phyloP scores from a whole-genome alignment of 2,888 invertebrate species.

The Rhopalosiphum nymphaeae region DNA sequence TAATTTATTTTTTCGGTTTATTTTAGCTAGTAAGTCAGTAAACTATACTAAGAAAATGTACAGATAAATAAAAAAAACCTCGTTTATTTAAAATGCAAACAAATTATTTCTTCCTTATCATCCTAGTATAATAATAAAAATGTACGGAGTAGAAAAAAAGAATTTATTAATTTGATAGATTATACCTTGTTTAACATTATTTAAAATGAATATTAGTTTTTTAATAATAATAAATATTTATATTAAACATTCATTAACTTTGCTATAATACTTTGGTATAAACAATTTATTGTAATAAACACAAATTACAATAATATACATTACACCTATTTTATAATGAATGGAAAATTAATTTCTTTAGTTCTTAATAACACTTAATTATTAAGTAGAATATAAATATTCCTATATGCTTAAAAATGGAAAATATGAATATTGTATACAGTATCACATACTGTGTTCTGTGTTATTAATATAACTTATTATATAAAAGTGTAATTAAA shows the following conservation, averaged over 20 bases:
- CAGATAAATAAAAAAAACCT: neutral
- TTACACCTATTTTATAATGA: neutral
- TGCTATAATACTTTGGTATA: neutral
- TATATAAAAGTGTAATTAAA: neutral
- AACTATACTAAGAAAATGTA: neutral
- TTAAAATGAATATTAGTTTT: neutral
- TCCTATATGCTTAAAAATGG: neutral
- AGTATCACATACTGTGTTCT: neutral
- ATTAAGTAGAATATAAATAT: neutral
- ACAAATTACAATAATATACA: neutral
- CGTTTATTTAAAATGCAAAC: constrained; percentile 8
- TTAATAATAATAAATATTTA: neutral
- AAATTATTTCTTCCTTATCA: neutral
- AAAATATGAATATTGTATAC: neutral
- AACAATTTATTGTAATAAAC: neutral
- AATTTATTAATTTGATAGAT: neutral
- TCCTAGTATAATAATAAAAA: too few species aligned
- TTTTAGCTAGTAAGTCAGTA: neutral
- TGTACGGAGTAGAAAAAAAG: too few species aligned
- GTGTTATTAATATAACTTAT: neutral
- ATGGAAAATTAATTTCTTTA: neutral
- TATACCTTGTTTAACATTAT: neutral
- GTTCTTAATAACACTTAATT: neutral
- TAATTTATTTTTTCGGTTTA: constrained; percentile 15
- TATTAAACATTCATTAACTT: neutral